phyloP scores from a whole-genome alignment of 1,140 invertebrate genomes.

The Polypedilum vanderplanki region DNA sequence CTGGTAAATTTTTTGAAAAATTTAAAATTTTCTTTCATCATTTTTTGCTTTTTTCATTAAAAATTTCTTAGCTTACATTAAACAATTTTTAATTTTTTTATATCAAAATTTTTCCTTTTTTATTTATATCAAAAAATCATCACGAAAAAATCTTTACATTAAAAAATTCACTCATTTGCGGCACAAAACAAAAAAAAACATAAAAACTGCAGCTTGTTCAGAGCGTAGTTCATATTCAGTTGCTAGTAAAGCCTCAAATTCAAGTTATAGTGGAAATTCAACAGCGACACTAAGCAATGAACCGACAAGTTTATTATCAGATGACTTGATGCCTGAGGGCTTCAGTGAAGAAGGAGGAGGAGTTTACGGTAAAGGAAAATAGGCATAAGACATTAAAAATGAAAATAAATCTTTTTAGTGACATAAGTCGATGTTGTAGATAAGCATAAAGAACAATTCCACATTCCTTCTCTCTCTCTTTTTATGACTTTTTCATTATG shows the following conservation, averaged over 20 bases:
- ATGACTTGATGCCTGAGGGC: constrained; percentile 14
- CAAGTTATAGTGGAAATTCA: constrained; percentile 38
- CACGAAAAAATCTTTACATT: background rate
- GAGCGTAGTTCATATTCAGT: constrained; percentile 40
- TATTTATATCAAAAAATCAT: constrained; percentile 22
- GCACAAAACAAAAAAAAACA: constrained; percentile 5
- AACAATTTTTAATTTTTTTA: constrained; percentile 30
- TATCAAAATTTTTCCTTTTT: constrained; percentile 31
- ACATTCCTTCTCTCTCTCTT: background rate
- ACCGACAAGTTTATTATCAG: constrained; percentile 7
- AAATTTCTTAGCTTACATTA: constrained; percentile 13
- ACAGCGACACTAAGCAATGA: constrained; percentile 33
- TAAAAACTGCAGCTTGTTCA: constrained; percentile 38
- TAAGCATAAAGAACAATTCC: background rate
- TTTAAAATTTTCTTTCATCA: constrained; percentile 30
- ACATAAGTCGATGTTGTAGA: background rate
- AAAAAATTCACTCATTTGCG: background rate
- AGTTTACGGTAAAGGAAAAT: background rate
- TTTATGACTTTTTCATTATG: too few relatives aligned
- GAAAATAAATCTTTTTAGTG: background rate
- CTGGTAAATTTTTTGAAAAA: constrained; percentile 49
- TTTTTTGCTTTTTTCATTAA: constrained; percentile 27
- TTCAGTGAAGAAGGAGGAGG: background rate
- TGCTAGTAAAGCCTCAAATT: constrained; percentile 34
- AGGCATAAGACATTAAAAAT: too few relatives aligned